phyloP scores from a whole-genome alignment of 2,888 invertebrate genomes.

The Andrena minutula region DNA sequence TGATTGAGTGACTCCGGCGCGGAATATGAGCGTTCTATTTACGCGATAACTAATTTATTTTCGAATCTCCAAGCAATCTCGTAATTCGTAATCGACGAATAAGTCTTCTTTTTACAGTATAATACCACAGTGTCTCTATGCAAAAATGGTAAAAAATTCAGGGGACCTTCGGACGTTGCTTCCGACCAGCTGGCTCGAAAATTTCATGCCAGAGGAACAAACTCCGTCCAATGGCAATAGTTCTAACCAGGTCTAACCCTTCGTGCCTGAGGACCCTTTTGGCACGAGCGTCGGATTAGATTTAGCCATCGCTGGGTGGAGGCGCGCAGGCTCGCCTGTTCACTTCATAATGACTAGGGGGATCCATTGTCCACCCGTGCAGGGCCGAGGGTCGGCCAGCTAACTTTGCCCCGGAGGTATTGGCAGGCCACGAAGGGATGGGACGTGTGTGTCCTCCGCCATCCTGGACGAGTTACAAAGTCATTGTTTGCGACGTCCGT shows the following conservation, averaged over 20 bases:
- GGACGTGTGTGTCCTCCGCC: constrained; percentile 50
- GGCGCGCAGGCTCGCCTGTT: constrained; percentile 64
- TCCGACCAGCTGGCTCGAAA: not conserved
- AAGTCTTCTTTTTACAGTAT: not conserved
- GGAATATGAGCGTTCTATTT: constrained; percentile 20
- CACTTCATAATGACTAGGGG: constrained; percentile 79
- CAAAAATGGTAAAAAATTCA: not conserved
- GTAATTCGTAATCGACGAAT: too few relatives aligned
- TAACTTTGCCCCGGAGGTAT: constrained; percentile 72
- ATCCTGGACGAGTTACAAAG: constrained; percentile 72
- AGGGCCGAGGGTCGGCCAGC: constrained; percentile 58
- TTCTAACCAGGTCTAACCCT: constrained; percentile 65
- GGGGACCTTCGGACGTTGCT: constrained; percentile 9
- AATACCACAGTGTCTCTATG: not conserved
- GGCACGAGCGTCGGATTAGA: constrained; percentile 79
- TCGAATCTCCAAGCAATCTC: constrained; percentile 27
- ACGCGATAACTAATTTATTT: constrained; percentile 43
- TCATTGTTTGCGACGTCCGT: constrained; percentile 71
- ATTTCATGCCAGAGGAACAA: constrained; percentile 19
- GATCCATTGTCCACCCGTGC: constrained; percentile 71
- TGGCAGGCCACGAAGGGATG: constrained; percentile 55
- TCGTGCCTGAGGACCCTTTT: constrained; percentile 55
- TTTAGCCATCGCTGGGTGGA: constrained; percentile 77
- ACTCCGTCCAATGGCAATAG: constrained; percentile 42
- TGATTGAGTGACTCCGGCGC: constrained; percentile 66